phyloP scores from a whole-genome alignment of 2,797 vertebrate species.

The Momotus momota region DNA sequence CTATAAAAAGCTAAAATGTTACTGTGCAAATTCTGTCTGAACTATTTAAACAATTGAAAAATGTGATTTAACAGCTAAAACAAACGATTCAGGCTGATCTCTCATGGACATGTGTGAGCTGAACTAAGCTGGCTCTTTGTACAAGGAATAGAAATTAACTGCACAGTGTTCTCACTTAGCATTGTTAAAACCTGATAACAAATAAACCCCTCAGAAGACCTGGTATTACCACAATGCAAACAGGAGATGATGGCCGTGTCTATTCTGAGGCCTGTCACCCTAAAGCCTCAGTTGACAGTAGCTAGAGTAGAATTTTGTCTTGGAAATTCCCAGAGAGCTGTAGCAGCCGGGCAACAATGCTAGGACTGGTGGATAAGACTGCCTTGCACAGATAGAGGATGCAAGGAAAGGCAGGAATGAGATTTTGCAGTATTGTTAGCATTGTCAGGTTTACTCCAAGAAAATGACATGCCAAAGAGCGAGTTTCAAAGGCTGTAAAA shows the following conservation, averaged over 20 bases:
- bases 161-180: neutral
- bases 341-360: neutral
- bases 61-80: constrained; percentile 70
- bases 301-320: neutral
- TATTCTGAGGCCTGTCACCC: neutral
- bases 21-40: constrained; percentile 68
- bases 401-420: neutral
- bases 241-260: neutral
- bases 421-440: neutral
- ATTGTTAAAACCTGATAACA: neutral
- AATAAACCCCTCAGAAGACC: neutral
- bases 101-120: neutral
- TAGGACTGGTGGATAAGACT: neutral
- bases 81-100: constrained; percentile 57
- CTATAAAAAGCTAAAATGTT: constrained; percentile 66
- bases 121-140: neutral
- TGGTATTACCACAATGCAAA: neutral
- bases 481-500: neutral
- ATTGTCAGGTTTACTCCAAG: neutral
- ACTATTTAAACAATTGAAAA: constrained; percentile 69
- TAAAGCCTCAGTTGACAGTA: neutral
- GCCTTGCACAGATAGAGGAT: neutral
- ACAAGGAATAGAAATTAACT: constrained; percentile 31
- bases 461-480: neutral
- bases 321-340: neutral